Base-by-base conservation (phyloP, 1,140 invertebrate species). In the Phocides pigmalion region DNA sequence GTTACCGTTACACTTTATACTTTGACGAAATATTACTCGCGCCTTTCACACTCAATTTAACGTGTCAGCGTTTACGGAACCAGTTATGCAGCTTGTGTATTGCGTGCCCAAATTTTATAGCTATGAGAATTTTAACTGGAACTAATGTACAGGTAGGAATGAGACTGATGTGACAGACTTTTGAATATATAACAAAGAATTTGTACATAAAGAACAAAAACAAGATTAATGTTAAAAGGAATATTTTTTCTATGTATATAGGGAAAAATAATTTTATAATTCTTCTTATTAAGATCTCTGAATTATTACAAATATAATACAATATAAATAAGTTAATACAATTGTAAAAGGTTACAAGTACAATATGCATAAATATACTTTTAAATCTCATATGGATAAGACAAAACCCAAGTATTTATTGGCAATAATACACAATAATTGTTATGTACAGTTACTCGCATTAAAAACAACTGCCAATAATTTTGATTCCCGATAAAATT, bases 31-130 rank as follows among this genome's bases (percentile, higher is more conserved):
- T 50, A 58, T 74, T 28, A 53, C 51, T 20, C 16, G 54, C 65
- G 37, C 50, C 67, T 80, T 81, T 81, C 72, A 77, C 75, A 68
- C 62, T 66, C 42, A 78, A 70, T 76, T 78, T 72, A 67, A 68
- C 63, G 56, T 72, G 63, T 74, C 65, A 61, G 58, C 68, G 37
- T 72, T 66, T 70, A 69, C 49, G 49, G 44, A 68, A 74, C 68
- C 64, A 39, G 75, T 77, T 66, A 59, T 50, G 58, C 42, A 15
- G 32, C 54, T 70, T 56, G 51, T 20, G 49, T 61, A 66, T 44
- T 49, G 68, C 47, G 39, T 61, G 49, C 47, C 54, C 50, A 59
- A 66, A 61, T 35, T 50, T 54, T 58, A 62, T 62, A 47, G 49
- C 56, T 51, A 51, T 49, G 9, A 61, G 25, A 66, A 22, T 62